Base-by-base conservation (phyloP, 2,797 vertebrate species). In the Notamacropus eugenii region DNA sequence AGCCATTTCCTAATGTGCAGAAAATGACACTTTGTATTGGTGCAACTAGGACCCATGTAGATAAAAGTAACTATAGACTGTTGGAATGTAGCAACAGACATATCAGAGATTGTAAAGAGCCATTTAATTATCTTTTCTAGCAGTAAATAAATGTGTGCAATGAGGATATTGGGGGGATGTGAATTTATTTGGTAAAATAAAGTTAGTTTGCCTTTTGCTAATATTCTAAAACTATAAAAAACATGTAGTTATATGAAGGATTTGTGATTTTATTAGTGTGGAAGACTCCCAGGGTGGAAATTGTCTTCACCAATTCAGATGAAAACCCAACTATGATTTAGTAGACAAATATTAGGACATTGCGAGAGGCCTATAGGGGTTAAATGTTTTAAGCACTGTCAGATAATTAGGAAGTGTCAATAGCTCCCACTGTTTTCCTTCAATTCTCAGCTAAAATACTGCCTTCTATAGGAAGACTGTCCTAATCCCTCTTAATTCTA, bases 51-150 rank as follows among this genome's bases (percentile, higher is more conserved):
- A 40, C 19, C n/a, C 2, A 40, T 6, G 5, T 40, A 74, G n/a
- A 74, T 40, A 74, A 40, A 74, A 74, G 22, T 40, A 74, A 74
- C n/a, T 3, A 1, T 74, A n/a, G 19, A 40, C 67, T 40, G n/a
- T 74, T 67, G 14, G 62, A 67, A 67, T 67, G 34, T 67, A n/a
- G 62, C 14, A 67, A 67, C n/a, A n/a, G 14, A 67, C 92, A 93
- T 34, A 55, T 31, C 8, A 93, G 93, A 95, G 74, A 91, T 29
- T 92, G 91, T 59, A 96, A 50, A 91, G 3, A 40, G 52, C 93
- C 46, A 94, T 16, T 34, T 59, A 50, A n/a, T 92, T 58, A 4
- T 54, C 50, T 28, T 54, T 0, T 95, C 50, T 14, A 3, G 5
- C 87, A 9, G 52, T 29, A 54, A 27, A 54, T 90, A 27, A 90